phyloP scores from a whole-genome alignment of 2,113 vertebrate species.

The Pogonocichla stellata region DNA sequence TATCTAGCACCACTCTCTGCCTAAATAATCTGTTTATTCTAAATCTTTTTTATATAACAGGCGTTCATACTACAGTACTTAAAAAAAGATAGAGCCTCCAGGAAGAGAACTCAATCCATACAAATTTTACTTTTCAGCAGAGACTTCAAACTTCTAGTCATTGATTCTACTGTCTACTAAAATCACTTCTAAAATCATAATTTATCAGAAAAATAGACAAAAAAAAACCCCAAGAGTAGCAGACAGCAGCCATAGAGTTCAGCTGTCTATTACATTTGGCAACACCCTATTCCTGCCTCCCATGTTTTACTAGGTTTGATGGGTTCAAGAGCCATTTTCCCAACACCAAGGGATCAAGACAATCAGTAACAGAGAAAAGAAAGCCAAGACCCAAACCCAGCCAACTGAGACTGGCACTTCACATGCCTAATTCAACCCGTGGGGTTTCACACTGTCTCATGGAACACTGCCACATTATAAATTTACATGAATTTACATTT shows the following conservation, averaged over 20 bases:
- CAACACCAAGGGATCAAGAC: not conserved
- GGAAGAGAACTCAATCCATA: not conserved
- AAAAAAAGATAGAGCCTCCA: not conserved
- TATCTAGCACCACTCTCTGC: not conserved
- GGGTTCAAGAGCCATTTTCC: not conserved
- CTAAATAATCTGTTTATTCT: not conserved
- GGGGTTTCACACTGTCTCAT: not conserved
- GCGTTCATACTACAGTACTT: not conserved
- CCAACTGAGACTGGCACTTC: not conserved
- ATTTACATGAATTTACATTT: not conserved
- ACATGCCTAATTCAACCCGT: rapidly evolving
- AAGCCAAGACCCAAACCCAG: not conserved
- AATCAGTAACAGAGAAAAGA: not conserved
- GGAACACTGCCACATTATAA: not conserved
- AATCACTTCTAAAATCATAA: not conserved
- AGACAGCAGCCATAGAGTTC: not conserved
- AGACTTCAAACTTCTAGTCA: not conserved
- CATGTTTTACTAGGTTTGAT: not conserved
- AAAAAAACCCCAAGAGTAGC: not conserved
- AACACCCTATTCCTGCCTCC: not conserved
- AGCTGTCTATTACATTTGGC: not conserved
- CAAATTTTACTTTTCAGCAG: not conserved
- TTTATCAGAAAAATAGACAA: not conserved
- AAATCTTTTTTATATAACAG: not conserved
- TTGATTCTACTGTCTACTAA: not conserved